Evolutionary conservation across 2,797 vertebrate genomes (phyloP).

Genomic region (Lithobates pipiens): DNA sequence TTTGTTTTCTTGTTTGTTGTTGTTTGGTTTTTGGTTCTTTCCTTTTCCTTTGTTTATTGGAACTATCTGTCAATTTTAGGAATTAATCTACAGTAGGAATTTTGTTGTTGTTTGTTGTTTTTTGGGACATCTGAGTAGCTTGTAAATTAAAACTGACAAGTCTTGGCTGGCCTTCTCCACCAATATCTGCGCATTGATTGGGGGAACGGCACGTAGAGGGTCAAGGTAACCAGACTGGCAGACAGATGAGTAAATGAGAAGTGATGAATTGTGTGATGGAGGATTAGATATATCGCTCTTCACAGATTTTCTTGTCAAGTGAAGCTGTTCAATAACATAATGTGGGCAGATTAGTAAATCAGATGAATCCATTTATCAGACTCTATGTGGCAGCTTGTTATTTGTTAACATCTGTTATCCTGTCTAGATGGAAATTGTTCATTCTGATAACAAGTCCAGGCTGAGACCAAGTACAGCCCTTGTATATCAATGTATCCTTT

Average conservation of each 20-base stretch:
- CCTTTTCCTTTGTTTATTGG: too few species aligned
- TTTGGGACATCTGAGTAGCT: too few species aligned
- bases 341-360: neutral
- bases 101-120: too few species aligned
- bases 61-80: too few species aligned
- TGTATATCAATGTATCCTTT: neutral
- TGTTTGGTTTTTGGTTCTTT: too few species aligned
- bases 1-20: too few species aligned
- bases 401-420: neutral
- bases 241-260: neutral
- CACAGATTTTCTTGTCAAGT: conserved; percentile 14
- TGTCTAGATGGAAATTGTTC: neutral
- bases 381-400: neutral
- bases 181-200: neutral
- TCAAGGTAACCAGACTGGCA: conserved; percentile 44
- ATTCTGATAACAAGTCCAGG: neutral
- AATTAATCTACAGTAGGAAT: too few species aligned
- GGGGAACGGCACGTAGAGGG: neutral
- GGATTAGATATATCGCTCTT: neutral
- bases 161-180: neutral
- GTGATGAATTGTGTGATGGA: neutral
- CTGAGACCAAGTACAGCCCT: neutral
- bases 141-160: neutral
- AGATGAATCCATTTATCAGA: neutral
- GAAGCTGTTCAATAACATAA: neutral